These are phyloP conservation scores for Diuraphis noxia DNA, from an alignment of 1,140 invertebrate genomes.

Conservation along the genomic window DNA sequence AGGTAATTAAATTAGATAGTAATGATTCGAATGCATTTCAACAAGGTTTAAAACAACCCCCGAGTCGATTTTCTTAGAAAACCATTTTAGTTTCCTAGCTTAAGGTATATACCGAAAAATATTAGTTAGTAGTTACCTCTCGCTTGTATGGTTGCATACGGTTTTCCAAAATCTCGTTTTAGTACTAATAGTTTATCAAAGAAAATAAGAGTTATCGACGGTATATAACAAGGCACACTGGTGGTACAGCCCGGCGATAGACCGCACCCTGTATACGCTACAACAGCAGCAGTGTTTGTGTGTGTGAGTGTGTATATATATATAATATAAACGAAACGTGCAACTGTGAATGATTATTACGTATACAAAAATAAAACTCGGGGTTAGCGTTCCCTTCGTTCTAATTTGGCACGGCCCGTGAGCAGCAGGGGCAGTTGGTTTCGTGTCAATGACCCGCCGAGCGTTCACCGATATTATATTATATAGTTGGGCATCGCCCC, in stretches of 20 bases:
- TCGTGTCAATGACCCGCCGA: slow-evolving; percentile 47
- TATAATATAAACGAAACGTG: slow-evolving; percentile 27
- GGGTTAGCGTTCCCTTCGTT: slow-evolving; percentile 52
- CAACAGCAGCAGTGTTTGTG: background rate
- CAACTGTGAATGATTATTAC: slow-evolving; percentile 36
- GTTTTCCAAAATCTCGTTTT: background rate
- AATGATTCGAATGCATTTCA: background rate
- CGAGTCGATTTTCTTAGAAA: too few species aligned
- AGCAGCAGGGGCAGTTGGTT: slow-evolving; percentile 50
- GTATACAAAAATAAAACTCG: slow-evolving; percentile 51
- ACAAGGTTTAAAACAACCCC: background rate
- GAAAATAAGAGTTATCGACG: background rate
- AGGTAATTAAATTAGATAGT: background rate
- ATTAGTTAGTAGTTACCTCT: background rate
- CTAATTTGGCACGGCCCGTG: slow-evolving; percentile 51
- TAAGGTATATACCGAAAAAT: background rate
- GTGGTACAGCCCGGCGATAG: background rate
- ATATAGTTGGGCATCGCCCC: background rate
- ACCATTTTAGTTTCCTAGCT: background rate
- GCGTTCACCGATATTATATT: background rate
- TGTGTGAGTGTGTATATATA: background rate
- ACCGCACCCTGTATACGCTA: background rate
- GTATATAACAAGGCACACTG: background rate
- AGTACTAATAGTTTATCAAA: background rate
- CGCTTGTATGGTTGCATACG: background rate